Evolutionary conservation across 2,888 invertebrate species (phyloP).

Genomic region (Pheosia gnoma): DNA sequence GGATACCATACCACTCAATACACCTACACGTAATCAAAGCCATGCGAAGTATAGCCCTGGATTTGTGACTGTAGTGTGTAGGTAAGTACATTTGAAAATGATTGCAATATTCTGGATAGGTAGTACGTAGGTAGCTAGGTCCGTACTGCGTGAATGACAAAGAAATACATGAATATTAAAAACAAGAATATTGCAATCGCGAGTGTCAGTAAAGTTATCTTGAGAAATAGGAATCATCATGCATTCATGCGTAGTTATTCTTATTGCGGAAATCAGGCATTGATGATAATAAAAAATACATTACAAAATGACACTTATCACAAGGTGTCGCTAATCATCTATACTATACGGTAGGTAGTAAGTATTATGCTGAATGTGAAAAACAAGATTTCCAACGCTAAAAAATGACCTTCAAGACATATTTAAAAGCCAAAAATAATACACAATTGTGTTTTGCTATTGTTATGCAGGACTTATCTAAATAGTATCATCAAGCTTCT

Average conservation of each 20-base stretch:
- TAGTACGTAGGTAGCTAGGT: no score
- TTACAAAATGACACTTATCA: not conserved
- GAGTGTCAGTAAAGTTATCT: no score
- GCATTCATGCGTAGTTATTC: not conserved
- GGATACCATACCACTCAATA: no score
- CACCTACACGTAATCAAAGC: no score
- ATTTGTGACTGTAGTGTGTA: no score
- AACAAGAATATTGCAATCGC: no score
- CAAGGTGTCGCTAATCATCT: not conserved
- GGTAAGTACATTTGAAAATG: no score
- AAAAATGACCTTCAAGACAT: not conserved
- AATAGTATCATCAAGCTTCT: not conserved
- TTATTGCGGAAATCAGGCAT: not conserved
- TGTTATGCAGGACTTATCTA: not conserved
- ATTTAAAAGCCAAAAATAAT: not conserved
- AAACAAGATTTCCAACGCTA: not conserved
- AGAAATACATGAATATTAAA: no score
- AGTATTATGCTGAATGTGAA: not conserved
- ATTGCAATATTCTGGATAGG: no score
- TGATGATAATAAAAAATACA: not conserved
- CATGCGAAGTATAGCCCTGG: no score
- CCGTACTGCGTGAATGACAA: no score
- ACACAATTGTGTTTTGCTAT: not conserved
- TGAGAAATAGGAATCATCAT: not conserved
- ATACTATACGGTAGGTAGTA: not conserved